Base-by-base conservation (phyloP, 1,140 invertebrate species). In the Parapsyche elsis region DNA sequence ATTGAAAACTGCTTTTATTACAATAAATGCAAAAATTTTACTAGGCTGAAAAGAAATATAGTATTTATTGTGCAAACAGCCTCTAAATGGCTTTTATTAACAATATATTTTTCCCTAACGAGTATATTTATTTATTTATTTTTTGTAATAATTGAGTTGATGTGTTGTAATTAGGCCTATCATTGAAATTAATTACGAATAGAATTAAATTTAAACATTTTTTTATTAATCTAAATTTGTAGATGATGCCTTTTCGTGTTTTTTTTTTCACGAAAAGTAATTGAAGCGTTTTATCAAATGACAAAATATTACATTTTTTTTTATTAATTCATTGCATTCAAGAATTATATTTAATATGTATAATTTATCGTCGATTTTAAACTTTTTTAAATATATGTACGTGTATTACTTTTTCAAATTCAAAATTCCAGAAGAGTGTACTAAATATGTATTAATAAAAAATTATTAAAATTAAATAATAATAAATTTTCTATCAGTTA, bases 221-320 rank as follows among this genome's bases (percentile, higher is more conserved):
- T 38, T 38, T 38, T 38, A 38, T 61, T 9, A 61, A n/a, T 21
- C 16, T 53, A 53, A 53, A 19, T 61, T 61, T 61, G n/a, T 19
- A 61, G 21, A 61, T 61, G 57, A 61, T 61, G 57, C 57, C 57
- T 61, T 61, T 61, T 61, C 57, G 19, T 61, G n/a, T 9, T 61
- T 61, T 9, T 61, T 19, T 38, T 38, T 38, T 38, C 30, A 38
- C 30, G 7, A 38, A 38, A 38, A 38, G 14, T 61, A 61, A 61
- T 61, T 9, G n/a, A 61, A 61, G 57, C 57, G 16, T 61, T 61
- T 16, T 9, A 61, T 61, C 7, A 19, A 61, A 61, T 61, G 16
- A 9, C 30, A 38, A 38, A 38, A 38, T 38, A 38, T 38, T 38
- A 61, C 10, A 19, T 61, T 19, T 61, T 61, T 53, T 53, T 53